These are phyloP conservation scores for Condylostylus longicornis DNA, from an alignment of 1,140 invertebrate genomes.

Conservation along the genomic window DNA sequence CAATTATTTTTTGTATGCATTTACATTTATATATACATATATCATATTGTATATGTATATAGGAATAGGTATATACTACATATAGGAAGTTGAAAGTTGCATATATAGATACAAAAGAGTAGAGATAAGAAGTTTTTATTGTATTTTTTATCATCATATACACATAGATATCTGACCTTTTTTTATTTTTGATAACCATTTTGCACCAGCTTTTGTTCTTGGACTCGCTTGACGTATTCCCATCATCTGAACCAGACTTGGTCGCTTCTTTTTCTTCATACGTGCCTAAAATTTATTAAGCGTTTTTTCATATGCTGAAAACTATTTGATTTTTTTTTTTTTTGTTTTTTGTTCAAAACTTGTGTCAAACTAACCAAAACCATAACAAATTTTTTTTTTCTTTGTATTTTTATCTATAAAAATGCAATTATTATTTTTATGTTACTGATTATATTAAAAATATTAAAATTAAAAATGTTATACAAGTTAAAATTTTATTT, in stretches of 20 bases:
- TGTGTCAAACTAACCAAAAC: conserved; percentile 13
- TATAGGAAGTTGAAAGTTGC: no score
- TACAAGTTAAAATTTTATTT: no score
- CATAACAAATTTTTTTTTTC: not conserved
- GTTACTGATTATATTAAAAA: no score
- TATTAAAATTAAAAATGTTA: no score
- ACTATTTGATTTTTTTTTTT: conserved; percentile 4
- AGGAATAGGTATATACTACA: no score
- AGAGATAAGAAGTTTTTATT: not conserved
- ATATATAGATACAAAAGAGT: not conserved
- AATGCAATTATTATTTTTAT: not conserved
- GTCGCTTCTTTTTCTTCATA: conserved; percentile 55
- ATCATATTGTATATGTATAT: no score
- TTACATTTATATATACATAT: no score
- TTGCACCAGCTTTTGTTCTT: conserved; percentile 64
- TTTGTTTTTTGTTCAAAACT: conserved; percentile 13
- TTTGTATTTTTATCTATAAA: no score
- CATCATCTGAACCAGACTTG: conserved; percentile 66
- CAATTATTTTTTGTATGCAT: no score
- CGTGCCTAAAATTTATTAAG: conserved; percentile 37
- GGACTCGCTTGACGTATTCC: conserved; percentile 60
- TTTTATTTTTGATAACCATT: conserved; percentile 72
- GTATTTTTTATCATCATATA: no score
- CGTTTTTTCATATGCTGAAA: conserved; percentile 9
- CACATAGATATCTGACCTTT: conserved; percentile 38